Evolutionary conservation across 1,140 invertebrate genomes (phyloP).

Genomic region (Hirudo medicinalis): DNA sequence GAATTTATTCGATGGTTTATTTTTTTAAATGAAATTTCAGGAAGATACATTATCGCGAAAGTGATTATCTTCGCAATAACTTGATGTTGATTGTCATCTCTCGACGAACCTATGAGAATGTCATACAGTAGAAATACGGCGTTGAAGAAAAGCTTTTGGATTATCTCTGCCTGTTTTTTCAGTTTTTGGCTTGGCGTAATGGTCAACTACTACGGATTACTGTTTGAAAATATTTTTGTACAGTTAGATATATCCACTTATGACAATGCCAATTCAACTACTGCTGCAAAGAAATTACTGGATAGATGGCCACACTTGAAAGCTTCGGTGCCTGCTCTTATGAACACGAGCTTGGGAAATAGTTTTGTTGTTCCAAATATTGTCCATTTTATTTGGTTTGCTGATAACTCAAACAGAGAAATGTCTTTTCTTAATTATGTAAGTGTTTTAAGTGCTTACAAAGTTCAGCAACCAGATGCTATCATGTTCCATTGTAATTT

Average conservation of each 20-base stretch:
- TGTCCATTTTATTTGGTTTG: conserved; percentile 21
- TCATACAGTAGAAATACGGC: no score
- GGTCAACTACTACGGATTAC: conserved; percentile 12
- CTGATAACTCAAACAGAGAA: neutral
- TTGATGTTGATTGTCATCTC: no score
- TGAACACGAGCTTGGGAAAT: neutral
- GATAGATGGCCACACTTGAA: neutral
- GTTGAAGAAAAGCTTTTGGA: no score
- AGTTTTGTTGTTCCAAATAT: conserved; percentile 18
- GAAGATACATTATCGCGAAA: no score
- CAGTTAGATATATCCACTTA: neutral
- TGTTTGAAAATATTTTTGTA: conserved; percentile 16
- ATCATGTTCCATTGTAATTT: conserved; percentile 17
- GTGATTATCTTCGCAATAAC: no score
- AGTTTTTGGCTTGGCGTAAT: conserved; percentile 5
- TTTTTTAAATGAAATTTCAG: no score
- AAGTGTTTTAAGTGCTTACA: conserved; percentile 15
- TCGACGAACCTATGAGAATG: no score
- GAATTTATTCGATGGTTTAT: no score
- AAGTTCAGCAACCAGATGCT: conserved; percentile 7
- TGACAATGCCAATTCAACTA: neutral
- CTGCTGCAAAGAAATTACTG: neutral
- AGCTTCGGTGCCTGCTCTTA: neutral
- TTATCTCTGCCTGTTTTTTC: neutral
- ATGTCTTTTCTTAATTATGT: conserved; percentile 19